Evolutionary conservation across 2,797 vertebrate species (phyloP).

Genomic region (Labeo calbasu): DNA sequence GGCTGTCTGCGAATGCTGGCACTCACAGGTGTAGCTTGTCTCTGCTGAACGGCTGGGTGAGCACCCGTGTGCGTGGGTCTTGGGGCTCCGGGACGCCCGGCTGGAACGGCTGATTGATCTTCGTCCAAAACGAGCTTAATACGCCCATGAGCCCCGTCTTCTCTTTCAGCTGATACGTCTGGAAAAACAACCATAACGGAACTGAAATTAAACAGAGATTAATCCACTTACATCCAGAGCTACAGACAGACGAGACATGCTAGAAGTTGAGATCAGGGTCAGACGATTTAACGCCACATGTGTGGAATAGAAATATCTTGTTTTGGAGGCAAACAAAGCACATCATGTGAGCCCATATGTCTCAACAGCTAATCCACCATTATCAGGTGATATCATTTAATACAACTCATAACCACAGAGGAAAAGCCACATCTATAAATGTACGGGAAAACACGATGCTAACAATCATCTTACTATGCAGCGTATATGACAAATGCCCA

Average conservation of each 20-base stretch:
- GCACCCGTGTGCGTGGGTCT: conserved; percentile 77
- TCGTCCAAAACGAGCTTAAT: conserved; percentile 78
- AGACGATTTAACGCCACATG: background rate
- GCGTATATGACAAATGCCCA: background rate
- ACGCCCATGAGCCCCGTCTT: conserved; percentile 82
- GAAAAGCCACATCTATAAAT: conserved; percentile 31
- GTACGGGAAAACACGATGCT: background rate
- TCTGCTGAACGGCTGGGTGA: conserved; percentile 92
- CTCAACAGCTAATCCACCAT: conserved; percentile 40
- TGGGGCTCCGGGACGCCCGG: conserved; percentile 84
- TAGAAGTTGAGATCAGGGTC: conserved; percentile 30
- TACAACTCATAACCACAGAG: conserved; percentile 24
- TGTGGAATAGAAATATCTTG: background rate
- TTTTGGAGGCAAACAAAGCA: conserved; percentile 15
- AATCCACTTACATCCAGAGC: conserved; percentile 20
- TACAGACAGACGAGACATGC: conserved; percentile 1
- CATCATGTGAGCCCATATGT: conserved; percentile 24
- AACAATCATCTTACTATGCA: conserved; percentile 8
- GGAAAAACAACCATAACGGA: conserved; percentile 40
- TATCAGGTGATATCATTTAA: conserved; percentile 39
- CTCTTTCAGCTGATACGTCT: conserved; percentile 90
- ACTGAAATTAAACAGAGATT: conserved; percentile 25
- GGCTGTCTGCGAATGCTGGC: conserved; percentile 7
- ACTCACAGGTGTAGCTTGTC: conserved; percentile 97
- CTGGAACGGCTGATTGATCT: conserved; percentile 85